Evolutionary conservation across 2,888 invertebrate species (phyloP), one percentile per base, ranked within the genome.

Genomic region (Xanthia icteritia): DNA sequence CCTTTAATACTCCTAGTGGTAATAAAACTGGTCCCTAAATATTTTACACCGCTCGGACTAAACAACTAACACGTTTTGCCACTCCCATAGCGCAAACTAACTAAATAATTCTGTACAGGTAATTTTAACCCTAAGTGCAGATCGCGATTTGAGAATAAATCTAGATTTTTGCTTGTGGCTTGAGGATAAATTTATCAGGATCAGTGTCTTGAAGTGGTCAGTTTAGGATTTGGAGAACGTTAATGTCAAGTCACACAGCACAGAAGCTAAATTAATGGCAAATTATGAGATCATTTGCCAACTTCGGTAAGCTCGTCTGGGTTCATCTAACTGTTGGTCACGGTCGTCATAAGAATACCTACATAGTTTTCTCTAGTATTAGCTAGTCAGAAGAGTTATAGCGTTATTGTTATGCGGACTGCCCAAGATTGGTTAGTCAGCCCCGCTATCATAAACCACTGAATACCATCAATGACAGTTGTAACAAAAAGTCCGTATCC

Each of bases 61-160:
- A 80, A 71, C 54, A 70, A 71, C 81, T 56, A 65, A 84, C 85
- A 84, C 42, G 75, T 42, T 85, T 84, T 31, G 36, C 60, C 74
- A 85, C 81, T 84, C 63, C 66, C 67, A 48, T 31, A 64, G 69
- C 69, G 60, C 45, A 39, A 39, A 68, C 48, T 69, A 64, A 48
- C 45, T 70, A 56, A 81, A 81, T 83, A 70, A 69, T 85, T 76
- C 39, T 36, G 39, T 67, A 48, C 70, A 68, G 60, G 54, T 73
- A 42, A 73, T 76, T 85, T 76, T 68, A 39, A 61, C 9, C 27
- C 27, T 13, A 20, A 66, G 48, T 45, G 42, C 23, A 66, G 15
- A 27, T 42, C 31, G 9, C 6, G 60, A 77, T 83, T 77, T 75
- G 51, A 36, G 8, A 6, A 65, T 31, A 31, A 31, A 31, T 65